Conservation (phyloP, 2,888 invertebrate genomes). For the Fragum sueziense region DNA sequence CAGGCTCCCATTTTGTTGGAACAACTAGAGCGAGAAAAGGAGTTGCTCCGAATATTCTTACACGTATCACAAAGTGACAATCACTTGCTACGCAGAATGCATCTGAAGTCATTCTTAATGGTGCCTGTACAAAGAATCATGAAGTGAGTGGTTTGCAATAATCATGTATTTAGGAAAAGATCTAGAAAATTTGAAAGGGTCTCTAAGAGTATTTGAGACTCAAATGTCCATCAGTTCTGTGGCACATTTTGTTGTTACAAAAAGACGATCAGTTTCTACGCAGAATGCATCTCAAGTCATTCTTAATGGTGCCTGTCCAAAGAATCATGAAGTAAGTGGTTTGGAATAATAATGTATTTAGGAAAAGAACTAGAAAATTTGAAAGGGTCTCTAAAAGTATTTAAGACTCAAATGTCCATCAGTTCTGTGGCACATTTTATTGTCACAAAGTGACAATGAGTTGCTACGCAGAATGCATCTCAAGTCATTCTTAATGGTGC, state of each 20-base stretch:
- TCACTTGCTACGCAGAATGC: conserved; percentile 95
- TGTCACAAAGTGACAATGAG: conserved; percentile 98
- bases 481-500: conserved; percentile 98
- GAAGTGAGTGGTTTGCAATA: conserved; percentile 84
- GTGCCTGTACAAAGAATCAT: conserved; percentile 98
- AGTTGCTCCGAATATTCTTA: conserved; percentile 95
- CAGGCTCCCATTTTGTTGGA: conserved; percentile 93
- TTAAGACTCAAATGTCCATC: no score
- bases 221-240: no score
- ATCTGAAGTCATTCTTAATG: conserved; percentile 98
- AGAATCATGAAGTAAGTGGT: conserved; percentile 91
- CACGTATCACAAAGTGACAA: conserved; percentile 99
- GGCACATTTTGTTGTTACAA: no score
- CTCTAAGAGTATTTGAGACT: conserved; percentile 94
- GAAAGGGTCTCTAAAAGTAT: conserved; percentile 95
- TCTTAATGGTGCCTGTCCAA: conserved; percentile 98
- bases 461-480: conserved; percentile 96
- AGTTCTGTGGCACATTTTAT: no score
- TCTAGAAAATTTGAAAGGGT: conserved; percentile 97
- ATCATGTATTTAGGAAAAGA: no score
- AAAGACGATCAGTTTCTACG: conserved; percentile 96
- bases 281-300: conserved; percentile 98
- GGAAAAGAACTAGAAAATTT: conserved; percentile 98
- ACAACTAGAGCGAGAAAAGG: conserved; percentile 96
- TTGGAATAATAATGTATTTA: no score